Evolutionary conservation across 37 sponge, comb jelly and placozoan species (phyloP), one percentile per base, ranked within the genome.

Genomic region (Geodia barretti): DNA sequence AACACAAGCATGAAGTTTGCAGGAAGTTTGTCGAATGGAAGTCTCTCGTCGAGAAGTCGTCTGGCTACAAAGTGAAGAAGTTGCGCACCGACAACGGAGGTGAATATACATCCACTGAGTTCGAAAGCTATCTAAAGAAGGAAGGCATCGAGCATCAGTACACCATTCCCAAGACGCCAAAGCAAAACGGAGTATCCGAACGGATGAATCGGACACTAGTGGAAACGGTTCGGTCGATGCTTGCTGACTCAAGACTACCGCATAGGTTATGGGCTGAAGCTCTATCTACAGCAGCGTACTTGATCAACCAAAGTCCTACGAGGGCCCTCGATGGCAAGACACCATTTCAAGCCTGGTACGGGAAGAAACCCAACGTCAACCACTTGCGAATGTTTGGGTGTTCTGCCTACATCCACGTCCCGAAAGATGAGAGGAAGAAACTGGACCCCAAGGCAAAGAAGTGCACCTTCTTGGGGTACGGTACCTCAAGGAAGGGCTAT

Each of bases 171-270:
- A 75, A 84, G 62, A 84, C 76, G 9, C 84, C 84, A 33, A 59
- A 84, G 36, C 84, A 75, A 42, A 84, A 75, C 43, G 84, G 84
- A 33, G 84, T 84, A 35, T 35, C 83, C 28, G 74, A 83, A 33
- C 24, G 70, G 34, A 85, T 85, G 73, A 85, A 85, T 43, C 79
- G 86, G 30, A 85, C 86, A 26, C 79, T 85, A 20, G 79, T 85
- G 41, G 90, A 89, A 84, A 68, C 74, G 32, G 79, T 84, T 25
- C 68, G 84, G 38, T 89, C 84, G 24, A 89, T 84, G 90, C 84
- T 89, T 7, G 75, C 75, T 73, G 84, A 78, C 77, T 75, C 80
- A 31, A 70, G 73, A 58, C 28, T 71, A 35, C 74, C 63, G 2
- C 36, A 78, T 29, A 42, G 79, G 37, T 69, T 85, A 36, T 85